Conservation (phyloP, 2,113 vertebrate genomes). For the Blennius ocellaris region DNA sequence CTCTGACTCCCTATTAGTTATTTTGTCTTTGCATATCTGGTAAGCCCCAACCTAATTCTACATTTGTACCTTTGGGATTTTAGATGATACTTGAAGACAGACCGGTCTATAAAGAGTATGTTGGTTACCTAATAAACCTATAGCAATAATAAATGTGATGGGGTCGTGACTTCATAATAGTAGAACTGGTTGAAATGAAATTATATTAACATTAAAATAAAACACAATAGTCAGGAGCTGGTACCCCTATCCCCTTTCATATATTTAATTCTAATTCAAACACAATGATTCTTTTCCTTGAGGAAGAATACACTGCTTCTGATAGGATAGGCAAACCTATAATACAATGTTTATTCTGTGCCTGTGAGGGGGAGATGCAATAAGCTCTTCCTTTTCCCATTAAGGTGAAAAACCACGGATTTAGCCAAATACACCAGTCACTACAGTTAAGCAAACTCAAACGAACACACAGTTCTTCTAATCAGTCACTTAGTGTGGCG, state of each 20-base stretch:
- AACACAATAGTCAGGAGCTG: too few relatives aligned
- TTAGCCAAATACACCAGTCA: neutral
- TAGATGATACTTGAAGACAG: neutral
- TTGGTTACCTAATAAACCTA: too few relatives aligned
- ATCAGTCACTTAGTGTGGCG: constrained; percentile 34
- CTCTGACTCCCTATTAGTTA: neutral
- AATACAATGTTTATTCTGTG: neutral
- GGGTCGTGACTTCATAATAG: neutral
- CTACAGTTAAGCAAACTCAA: neutral
- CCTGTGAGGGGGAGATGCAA: constrained; percentile 2
- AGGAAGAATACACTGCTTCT: too few relatives aligned
- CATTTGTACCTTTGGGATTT: neutral
- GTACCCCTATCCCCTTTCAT: too few relatives aligned
- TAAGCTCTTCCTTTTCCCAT: neutral
- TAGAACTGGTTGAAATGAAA: neutral
- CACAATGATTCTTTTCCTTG: neutral
- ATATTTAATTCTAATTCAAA: too few relatives aligned
- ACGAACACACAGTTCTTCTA: neutral
- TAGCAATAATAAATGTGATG: neutral
- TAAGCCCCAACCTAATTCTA: neutral
- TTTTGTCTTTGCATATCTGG: neutral
- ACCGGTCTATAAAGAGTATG: neutral
- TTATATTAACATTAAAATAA: neutral
- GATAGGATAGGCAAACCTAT: too few relatives aligned
- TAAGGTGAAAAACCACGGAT: constrained; percentile 1